phyloP scores from a whole-genome alignment of 2,888 invertebrate species.

The Lepidocyrtinus sp. region DNA sequence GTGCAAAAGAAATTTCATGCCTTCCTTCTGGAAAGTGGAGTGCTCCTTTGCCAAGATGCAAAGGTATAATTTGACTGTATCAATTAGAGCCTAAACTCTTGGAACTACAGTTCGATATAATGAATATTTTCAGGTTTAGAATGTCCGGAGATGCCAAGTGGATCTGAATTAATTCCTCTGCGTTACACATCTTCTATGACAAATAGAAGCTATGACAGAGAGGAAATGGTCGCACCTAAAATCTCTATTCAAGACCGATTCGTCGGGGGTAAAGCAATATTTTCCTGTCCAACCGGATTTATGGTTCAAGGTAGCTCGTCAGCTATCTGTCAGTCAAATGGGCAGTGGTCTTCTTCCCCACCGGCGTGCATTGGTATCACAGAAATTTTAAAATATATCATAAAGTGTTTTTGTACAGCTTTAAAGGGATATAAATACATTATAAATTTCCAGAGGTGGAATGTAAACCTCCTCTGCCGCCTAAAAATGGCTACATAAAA shows the following conservation, averaged over 20 bases:
- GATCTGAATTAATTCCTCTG: slow-evolving; percentile 41
- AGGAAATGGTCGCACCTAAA: slow-evolving; percentile 65
- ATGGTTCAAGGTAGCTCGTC: slow-evolving; percentile 79
- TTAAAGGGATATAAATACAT: no score
- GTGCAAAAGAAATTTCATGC: slow-evolving; percentile 82
- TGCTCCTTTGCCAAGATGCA: slow-evolving; percentile 85
- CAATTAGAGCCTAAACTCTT: no score
- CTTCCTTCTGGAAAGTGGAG: slow-evolving; percentile 92
- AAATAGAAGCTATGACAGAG: slow-evolving; percentile 48
- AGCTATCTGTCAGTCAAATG: slow-evolving; percentile 71
- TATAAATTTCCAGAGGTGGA: no score
- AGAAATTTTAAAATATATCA: not conserved
- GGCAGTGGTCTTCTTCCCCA: slow-evolving; percentile 85
- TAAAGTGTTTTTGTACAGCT: slow-evolving; percentile 64
- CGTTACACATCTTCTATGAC: slow-evolving; percentile 77
- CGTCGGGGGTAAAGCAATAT: slow-evolving; percentile 86
- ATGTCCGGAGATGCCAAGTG: slow-evolving; percentile 66
- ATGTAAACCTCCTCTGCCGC: slow-evolving; percentile 82
- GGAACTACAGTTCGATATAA: no score
- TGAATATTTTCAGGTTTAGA: slow-evolving; percentile 53
- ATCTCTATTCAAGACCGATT: slow-evolving; percentile 83
- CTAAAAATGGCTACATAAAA: slow-evolving; percentile 84
- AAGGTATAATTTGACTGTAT: slow-evolving; percentile 77
- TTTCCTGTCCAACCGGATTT: slow-evolving; percentile 85
- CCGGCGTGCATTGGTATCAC: slow-evolving; percentile 82